phyloP scores from a whole-genome alignment of 2,113 vertebrate species.

The Pycnonotus jocosus region DNA sequence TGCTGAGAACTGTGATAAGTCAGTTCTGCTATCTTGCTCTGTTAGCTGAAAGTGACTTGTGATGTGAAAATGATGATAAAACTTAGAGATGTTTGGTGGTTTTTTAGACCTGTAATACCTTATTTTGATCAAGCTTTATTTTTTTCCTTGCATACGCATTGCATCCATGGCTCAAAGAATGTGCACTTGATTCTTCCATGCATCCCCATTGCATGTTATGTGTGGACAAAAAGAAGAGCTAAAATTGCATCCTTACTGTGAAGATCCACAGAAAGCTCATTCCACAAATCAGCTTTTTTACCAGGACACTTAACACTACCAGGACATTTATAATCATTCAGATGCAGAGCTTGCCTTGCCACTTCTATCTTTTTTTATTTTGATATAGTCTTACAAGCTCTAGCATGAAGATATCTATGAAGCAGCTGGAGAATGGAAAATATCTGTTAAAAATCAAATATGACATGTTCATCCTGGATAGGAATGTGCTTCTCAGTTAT shows the following conservation, averaged over 20 bases:
- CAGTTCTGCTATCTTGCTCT: not conserved
- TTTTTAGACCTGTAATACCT: not conserved
- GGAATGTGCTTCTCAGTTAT: slow-evolving; percentile 41
- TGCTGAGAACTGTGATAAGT: not conserved
- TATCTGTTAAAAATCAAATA: slow-evolving; percentile 42
- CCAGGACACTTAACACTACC: not conserved
- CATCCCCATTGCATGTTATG: not conserved
- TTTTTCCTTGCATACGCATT: not conserved
- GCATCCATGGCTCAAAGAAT: not conserved
- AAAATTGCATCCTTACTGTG: not conserved
- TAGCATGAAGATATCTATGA: not conserved
- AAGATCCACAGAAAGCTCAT: not conserved
- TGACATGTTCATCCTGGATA: slow-evolving; percentile 25
- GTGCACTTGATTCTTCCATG: not conserved
- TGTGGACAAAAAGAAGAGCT: not conserved
- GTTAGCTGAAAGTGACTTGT: not conserved
- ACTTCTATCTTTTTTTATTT: not conserved
- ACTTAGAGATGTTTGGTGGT: not conserved
- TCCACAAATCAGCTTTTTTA: not conserved
- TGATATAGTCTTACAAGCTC: not conserved
- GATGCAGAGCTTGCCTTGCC: not conserved
- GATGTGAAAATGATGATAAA: not conserved
- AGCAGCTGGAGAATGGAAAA: slow-evolving; percentile 40
- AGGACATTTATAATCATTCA: not conserved
- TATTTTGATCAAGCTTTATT: not conserved